phyloP scores from a whole-genome alignment of 1,140 invertebrate species.

The Pseudomyrmex gracilis region DNA sequence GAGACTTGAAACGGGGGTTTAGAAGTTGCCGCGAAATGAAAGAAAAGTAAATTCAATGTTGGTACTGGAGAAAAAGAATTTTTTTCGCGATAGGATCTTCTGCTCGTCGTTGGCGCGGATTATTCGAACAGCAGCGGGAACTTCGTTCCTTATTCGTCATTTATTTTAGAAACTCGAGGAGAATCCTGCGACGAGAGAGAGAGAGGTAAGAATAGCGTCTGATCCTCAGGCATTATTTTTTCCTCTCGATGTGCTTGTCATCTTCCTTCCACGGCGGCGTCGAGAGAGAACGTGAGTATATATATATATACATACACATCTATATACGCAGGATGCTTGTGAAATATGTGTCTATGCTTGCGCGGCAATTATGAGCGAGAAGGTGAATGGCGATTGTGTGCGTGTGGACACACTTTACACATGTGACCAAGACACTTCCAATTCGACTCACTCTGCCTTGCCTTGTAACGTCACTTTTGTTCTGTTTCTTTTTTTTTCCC shows the following conservation, averaged over 20 bases:
- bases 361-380: conserved; percentile 40
- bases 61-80: too few relatives aligned
- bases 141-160: too few relatives aligned
- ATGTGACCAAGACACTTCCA: conserved; percentile 28
- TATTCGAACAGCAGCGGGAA: too few relatives aligned
- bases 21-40: too few relatives aligned
- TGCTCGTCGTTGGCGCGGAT: too few relatives aligned
- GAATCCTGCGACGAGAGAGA: too few relatives aligned
- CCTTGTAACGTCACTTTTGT: conserved; percentile 37
- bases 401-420: conserved; percentile 59
- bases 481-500: neutral
- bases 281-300: conserved; percentile 68
- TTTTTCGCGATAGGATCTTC: too few relatives aligned
- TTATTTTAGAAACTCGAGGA: conserved; percentile 16
- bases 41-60: too few relatives aligned
- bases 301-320: neutral
- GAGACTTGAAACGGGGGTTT: too few relatives aligned
- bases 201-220: too few relatives aligned
- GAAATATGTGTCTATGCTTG: conserved; percentile 19
- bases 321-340: conserved; percentile 39
- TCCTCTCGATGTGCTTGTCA: conserved; percentile 13
- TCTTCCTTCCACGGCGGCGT: conserved; percentile 26
- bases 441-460: conserved; percentile 21
- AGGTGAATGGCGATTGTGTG: conserved; percentile 60
- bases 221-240: conserved; percentile 19